Percentiles rank a stretch among this genome's conserved stretches.
phyloP scores from a whole-genome alignment of 2,888 invertebrate genomes.

The Synanthedon myopaeformis region DNA sequence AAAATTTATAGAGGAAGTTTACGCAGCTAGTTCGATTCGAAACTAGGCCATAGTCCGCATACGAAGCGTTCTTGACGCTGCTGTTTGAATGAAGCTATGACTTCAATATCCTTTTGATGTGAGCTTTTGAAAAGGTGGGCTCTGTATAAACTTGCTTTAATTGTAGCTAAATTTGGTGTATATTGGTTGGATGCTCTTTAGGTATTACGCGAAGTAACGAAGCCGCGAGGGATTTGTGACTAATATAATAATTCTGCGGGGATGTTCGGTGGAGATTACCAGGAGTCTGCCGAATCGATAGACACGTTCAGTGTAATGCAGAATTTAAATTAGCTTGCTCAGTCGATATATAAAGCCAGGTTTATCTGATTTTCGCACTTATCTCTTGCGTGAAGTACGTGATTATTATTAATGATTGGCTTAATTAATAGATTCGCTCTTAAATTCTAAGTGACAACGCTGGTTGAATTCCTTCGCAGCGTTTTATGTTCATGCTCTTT shows the following conservation, averaged over 20 bases:
- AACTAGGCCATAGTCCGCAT: constrained; percentile 17
- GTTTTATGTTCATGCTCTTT: too few species aligned
- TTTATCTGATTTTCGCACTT: too few species aligned
- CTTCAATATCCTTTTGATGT: constrained; percentile 11
- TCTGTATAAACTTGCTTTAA: not conserved
- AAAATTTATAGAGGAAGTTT: constrained; percentile 12
- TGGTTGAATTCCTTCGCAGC: too few species aligned
- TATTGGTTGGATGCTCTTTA: constrained; percentile 11
- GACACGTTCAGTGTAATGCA: constrained; percentile 5
- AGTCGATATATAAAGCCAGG: not conserved
- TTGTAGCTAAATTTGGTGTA: constrained; percentile 4
- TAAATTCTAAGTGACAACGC: too few species aligned
- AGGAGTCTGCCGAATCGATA: constrained; percentile 8
- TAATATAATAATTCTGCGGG: constrained; percentile 29
- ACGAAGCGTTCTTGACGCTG: not conserved
- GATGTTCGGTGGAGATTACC: constrained; percentile 22
- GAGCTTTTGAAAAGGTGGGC: constrained; percentile 9
- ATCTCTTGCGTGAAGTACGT: too few species aligned
- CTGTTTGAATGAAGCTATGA: constrained; percentile 1
- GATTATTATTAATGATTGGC: not conserved
- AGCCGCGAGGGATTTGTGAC: constrained; percentile 25
- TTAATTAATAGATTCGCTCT: not conserved
- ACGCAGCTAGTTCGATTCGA: constrained; percentile 13
- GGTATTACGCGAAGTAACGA: constrained; percentile 16
- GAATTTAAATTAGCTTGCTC: constrained; percentile 8